phyloP scores from a whole-genome alignment of 2,113 vertebrate species.

The Pyrgilauda ruficollis region DNA sequence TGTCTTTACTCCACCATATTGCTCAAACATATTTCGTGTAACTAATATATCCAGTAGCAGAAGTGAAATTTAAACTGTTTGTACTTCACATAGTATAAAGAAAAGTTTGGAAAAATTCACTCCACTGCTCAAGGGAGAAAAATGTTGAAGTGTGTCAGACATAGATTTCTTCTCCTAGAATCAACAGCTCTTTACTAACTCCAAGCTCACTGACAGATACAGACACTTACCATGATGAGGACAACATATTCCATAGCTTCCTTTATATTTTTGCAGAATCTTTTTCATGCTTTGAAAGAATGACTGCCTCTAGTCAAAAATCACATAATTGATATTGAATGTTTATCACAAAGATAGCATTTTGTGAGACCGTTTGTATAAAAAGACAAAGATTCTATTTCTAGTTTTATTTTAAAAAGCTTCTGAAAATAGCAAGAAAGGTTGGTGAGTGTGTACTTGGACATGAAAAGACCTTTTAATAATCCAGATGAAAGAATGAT shows the following conservation, averaged over 20 bases:
- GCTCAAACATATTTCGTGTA: background rate
- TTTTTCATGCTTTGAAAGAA: background rate
- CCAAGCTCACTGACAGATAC: background rate
- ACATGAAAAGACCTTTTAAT: background rate
- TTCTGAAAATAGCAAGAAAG: background rate
- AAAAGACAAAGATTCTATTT: background rate
- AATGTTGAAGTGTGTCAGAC: background rate
- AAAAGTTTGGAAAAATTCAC: background rate
- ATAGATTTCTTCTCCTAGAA: background rate
- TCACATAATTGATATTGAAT: background rate
- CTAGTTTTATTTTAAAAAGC: background rate
- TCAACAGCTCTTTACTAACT: background rate
- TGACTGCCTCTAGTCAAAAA: constrained; percentile 9
- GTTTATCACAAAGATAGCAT: background rate
- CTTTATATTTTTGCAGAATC: background rate
- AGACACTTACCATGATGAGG: background rate
- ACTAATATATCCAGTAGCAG: background rate
- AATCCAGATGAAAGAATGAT: background rate
- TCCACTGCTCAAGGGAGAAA: background rate
- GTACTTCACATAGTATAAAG: background rate
- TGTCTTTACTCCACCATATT: background rate
- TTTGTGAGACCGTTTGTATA: background rate
- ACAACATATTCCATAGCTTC: background rate
- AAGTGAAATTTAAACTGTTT: background rate
- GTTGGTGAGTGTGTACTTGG: background rate